These are phyloP conservation scores for Urosaurus nigricauda DNA, from an alignment of 2,797 vertebrate species.

Conservation along the genomic window DNA sequence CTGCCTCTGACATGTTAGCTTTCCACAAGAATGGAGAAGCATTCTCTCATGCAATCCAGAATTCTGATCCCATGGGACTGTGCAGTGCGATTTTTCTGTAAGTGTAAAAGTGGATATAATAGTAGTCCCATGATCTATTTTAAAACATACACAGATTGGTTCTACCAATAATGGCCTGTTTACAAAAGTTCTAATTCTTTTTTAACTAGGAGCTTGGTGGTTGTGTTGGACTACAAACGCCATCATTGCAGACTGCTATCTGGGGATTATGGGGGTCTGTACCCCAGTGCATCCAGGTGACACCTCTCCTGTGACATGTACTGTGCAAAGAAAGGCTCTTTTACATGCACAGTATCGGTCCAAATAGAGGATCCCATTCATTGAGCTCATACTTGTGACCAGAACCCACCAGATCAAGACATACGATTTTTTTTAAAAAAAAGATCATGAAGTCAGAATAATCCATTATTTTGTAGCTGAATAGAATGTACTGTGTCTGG, in stretches of 20 bases:
- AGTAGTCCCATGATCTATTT: background rate
- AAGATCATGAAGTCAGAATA: constrained; percentile 53
- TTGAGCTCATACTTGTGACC: too few relatives aligned
- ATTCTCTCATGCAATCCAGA: background rate
- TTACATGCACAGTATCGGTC: background rate
- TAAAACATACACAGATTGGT: background rate
- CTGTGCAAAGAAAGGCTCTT: background rate
- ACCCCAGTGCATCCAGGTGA: background rate
- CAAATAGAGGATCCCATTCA: background rate
- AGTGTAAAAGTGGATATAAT: background rate
- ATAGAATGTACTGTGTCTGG: constrained; percentile 62
- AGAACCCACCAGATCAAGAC: background rate
- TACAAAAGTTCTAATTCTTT: background rate
- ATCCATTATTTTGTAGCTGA: constrained; percentile 68
- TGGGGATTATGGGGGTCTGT: background rate
- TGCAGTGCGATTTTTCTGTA: background rate
- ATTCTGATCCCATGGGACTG: background rate
- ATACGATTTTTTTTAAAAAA: background rate
- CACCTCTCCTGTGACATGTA: background rate
- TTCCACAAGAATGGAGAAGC: background rate
- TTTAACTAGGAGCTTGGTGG: background rate
- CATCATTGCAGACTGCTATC: too few relatives aligned
- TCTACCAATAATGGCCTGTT: background rate
- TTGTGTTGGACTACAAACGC: too few relatives aligned
- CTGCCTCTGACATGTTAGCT: background rate